Evolutionary conservation across 2,888 invertebrate genomes (phyloP), one percentile per base, ranked within the genome.

Genomic region (Thysanoteuthis rhombus): DNA sequence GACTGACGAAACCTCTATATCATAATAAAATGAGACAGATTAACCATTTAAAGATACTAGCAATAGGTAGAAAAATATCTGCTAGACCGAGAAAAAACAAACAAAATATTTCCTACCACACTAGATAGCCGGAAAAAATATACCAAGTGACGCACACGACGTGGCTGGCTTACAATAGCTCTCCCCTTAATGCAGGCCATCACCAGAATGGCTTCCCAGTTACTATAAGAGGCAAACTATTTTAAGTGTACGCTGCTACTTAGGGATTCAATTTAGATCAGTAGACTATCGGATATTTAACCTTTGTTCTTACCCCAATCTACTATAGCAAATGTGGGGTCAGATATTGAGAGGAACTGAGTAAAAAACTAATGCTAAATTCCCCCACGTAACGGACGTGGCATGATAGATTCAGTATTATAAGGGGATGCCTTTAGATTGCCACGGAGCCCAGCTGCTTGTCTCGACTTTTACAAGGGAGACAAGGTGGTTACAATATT

Each of bases 301-400:
- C 92, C 19, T 92, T 92, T 16, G 92, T 92, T 39, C 92, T 92
- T 92, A 42, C n/a, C 45, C 92, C 45, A 92, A 42, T n/a, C n/a
- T 92, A 92, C n/a, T 92, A 92, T 92, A 36, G 28, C 42, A 92
- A 45, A 92, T 45, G n/a, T 45, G 36, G 92, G 25, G 42, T 45
- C 40, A 32, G 32, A 28, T n/a, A 92, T 45, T 45, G 32, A n/a
- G 42, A 40, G 40, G 92, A 40, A 92, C n/a, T 45, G 5, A 19
- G 92, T 32, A 92, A 45, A 40, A 42, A 92, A 92, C 92, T 40
- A 45, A 40, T 92, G n/a, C 36, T 8, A 92, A 92, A 92, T 92
- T 92, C 42, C 92, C 92, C 92, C 40, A 40, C 40, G 92, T 40
- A 40, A 92, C 92, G 92, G 40, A 92, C 92, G 92, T 92, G 92